These are phyloP conservation scores for Scortum barcoo DNA, from an alignment of 2,113 vertebrate species.

Conservation along the genomic window DNA sequence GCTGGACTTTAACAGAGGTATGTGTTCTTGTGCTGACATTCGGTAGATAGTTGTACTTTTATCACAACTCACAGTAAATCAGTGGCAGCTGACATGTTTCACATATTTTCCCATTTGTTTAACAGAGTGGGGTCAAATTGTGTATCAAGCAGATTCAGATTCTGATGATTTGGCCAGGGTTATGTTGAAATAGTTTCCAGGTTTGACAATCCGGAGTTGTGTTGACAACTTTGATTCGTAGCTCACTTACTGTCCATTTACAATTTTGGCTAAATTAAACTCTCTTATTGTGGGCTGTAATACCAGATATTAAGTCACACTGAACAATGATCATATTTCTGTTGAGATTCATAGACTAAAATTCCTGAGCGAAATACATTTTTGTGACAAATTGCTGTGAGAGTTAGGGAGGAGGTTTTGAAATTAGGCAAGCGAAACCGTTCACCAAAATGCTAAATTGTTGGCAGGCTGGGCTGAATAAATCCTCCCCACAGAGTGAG, in stretches of 20 bases:
- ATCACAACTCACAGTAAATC: not conserved
- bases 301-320: not conserved
- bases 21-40: not conserved
- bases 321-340: not conserved
- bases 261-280: not conserved
- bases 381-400: constrained; percentile 35
- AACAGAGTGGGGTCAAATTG: not conserved
- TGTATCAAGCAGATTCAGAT: not conserved
- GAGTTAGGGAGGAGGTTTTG: not conserved
- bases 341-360: not conserved
- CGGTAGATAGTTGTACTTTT: not conserved
- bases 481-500: constrained; percentile 24
- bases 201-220: not conserved
- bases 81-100: not conserved
- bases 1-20: constrained; percentile 97
- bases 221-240: not conserved
- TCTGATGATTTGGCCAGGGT: not conserved
- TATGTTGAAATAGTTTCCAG: not conserved
- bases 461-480: constrained; percentile 17
- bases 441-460: constrained; percentile 45
- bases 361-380: constrained; percentile 30
- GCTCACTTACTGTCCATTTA: not conserved
- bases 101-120: not conserved
- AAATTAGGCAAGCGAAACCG: constrained; percentile 30
- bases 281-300: not conserved